Conservation (phyloP, 1,140 invertebrate species). For the Araneus ventricosus region DNA sequence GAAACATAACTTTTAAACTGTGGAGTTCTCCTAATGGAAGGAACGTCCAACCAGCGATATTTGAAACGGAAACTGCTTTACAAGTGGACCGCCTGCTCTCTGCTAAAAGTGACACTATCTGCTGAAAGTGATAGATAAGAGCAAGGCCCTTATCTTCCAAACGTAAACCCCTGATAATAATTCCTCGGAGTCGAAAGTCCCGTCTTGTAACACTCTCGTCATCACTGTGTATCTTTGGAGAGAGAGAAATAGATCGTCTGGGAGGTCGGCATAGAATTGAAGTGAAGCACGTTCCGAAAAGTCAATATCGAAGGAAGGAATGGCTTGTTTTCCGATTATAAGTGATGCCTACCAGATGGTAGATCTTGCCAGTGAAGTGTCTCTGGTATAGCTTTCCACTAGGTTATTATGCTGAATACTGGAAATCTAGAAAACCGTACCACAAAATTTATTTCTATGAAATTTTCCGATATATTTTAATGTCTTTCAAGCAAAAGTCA, state of each 20-base stretch:
- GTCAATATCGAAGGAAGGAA: neutral
- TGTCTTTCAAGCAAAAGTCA: too few species aligned
- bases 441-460: too few species aligned
- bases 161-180: constrained; percentile 62
- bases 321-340: too few species aligned
- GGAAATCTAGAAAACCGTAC: too few species aligned
- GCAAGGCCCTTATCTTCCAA: neutral
- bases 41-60: constrained; percentile 22
- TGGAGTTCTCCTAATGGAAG: constrained; percentile 9
- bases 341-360: too few species aligned
- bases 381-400: too few species aligned
- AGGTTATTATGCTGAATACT: too few species aligned
- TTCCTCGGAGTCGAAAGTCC: constrained; percentile 38
- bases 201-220: neutral
- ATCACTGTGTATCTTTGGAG: neutral
- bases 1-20: neutral
- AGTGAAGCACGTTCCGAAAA: neutral
- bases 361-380: too few species aligned
- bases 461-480: too few species aligned
- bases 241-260: neutral
- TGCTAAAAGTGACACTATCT: constrained; percentile 61
- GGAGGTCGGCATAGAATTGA: too few species aligned
- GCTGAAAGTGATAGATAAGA: constrained; percentile 23
- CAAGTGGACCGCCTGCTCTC: constrained; percentile 43
- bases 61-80: constrained; percentile 73